phyloP scores from a whole-genome alignment of 2,888 invertebrate species.

The Bibio marci region DNA sequence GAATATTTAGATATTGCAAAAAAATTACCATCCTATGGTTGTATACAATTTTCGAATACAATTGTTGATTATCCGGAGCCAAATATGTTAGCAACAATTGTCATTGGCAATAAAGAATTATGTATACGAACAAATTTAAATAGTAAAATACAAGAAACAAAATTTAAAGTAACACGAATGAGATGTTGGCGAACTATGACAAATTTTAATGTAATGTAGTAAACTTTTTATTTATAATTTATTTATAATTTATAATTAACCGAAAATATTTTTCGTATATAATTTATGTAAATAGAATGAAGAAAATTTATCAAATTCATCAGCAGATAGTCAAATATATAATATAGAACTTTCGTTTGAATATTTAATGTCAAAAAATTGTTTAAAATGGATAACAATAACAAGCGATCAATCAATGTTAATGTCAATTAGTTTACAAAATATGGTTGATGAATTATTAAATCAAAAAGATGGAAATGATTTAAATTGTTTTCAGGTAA shows the following conservation, averaged over 20 bases:
- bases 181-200: constrained; percentile 94
- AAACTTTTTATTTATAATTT: constrained; percentile 1
- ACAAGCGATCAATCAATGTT: constrained; percentile 83
- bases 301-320: constrained; percentile 9
- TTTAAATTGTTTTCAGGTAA: constrained; percentile 24
- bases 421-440: constrained; percentile 88
- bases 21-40: constrained; percentile 76
- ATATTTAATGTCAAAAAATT: constrained; percentile 82
- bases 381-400: constrained; percentile 86
- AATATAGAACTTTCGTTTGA: constrained; percentile 77
- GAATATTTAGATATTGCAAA: constrained; percentile 77
- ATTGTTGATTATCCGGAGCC: constrained; percentile 59
- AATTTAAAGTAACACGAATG: constrained; percentile 90
- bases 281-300: constrained; percentile 9
- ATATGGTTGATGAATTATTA: constrained; percentile 87
- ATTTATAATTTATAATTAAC: too few species aligned
- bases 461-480: constrained; percentile 48
- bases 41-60: constrained; percentile 61
- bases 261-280: not conserved
- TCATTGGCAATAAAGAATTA: constrained; percentile 75
- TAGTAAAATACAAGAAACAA: constrained; percentile 56
- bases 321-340: constrained; percentile 8
- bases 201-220: constrained; percentile 44
- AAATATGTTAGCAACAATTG: constrained; percentile 49
- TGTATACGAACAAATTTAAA: constrained; percentile 45